Evolutionary conservation across 2,113 vertebrate genomes (phyloP).

Genomic region (Gnathonemus echidnorhynchus): DNA sequence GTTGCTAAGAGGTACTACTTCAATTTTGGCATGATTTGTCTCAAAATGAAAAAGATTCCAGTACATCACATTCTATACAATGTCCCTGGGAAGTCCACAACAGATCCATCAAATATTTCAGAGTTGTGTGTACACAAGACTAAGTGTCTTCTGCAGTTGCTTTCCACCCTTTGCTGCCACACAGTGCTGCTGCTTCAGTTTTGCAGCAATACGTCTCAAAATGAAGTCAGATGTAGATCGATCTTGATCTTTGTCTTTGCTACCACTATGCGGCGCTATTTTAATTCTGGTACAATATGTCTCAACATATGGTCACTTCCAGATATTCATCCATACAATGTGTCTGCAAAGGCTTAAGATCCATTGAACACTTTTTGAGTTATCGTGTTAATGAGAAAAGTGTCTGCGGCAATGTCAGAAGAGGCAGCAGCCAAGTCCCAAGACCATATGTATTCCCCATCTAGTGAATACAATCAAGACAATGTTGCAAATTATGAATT

Average conservation of each 20-base stretch:
- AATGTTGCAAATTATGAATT: constrained; percentile 34
- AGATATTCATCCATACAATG: not conserved
- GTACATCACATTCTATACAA: not conserved
- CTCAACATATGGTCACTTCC: not conserved
- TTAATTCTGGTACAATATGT: not conserved
- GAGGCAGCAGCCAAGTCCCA: not conserved
- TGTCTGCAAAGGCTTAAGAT: not conserved
- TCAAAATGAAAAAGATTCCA: not conserved
- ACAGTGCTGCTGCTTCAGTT: not conserved
- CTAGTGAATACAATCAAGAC: constrained; percentile 11
- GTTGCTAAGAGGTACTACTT: not conserved
- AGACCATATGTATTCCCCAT: not conserved
- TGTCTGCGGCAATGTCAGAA: not conserved
- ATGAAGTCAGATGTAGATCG: not conserved
- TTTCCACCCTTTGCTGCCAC: not conserved
- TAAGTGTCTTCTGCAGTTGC: not conserved
- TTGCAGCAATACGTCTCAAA: not conserved
- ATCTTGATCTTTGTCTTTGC: not conserved
- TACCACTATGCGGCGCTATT: not conserved
- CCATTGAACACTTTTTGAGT: not conserved
- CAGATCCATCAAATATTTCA: not conserved
- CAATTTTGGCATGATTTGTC: not conserved
- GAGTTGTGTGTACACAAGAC: not conserved
- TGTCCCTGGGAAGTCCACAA: not conserved
- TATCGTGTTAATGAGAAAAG: not conserved